Evolutionary conservation across 2,113 vertebrate genomes (phyloP), one percentile per base, ranked within the genome.

Genomic region (Pollimyrus isidori): DNA sequence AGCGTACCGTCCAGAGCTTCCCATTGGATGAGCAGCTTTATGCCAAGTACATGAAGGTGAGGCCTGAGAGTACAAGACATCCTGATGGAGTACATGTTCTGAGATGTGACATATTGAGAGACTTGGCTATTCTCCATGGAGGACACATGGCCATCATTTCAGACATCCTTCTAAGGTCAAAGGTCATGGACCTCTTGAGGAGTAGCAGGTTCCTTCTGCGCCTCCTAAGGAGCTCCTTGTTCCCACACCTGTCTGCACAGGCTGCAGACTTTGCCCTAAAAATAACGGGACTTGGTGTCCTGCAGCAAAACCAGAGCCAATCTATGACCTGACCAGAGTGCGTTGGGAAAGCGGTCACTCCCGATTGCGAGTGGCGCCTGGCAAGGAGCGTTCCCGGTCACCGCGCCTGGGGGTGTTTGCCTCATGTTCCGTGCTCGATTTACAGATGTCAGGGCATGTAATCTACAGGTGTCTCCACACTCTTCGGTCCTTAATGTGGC

Each of bases 31-130:
- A 99, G 30, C 98, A 99, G 95, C 98, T 99, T 94, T 99, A 99
- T 92, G 98, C 98, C 88, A 99, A 99, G 98, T 99, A 99, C 46
- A 97, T 99, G 89, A 99, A 99, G 98, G 98, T 99, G 97, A 94
- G 46, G 10, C 0, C 99, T 97, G 94, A 45, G 7, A 21, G 35
- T 84, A 48, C 17, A 5, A 39, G 80, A n/a, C 42, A 4, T 10
- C 23, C 10, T 0, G 62, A 26, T 4, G n/a, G 62, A 26, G 62
- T 26, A 3, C 62, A 30, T 13, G 13, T 15, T 10, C 23, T 80
- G 30, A 80, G 73, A 80, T 19, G 30, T 23, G 23, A 4, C 6
- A 2, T n/a, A 73, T 84, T 9, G 62, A 86, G 58, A 73, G 48
- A 76, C 9, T 53, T 42, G 7, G 17, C 48, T 73, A 39, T 4